A percentile compares a stretch with the other conserved stretches of the same genome.
Conservation (phyloP, 1,140 invertebrate genomes). For the Papilio xuthus region DNA sequence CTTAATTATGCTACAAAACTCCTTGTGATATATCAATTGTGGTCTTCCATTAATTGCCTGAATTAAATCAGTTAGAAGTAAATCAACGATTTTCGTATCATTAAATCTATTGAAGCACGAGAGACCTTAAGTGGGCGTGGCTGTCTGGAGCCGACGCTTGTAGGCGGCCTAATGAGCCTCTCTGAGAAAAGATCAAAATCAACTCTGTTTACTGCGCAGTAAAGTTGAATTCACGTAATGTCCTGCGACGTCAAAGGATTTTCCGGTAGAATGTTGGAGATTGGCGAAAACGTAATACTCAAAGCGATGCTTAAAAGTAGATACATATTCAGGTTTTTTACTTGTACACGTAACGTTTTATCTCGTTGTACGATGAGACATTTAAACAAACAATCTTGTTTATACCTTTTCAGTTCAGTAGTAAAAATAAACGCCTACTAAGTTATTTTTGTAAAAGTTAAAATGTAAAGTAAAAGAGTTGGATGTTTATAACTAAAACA, state of each 20-base stretch:
- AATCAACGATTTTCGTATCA: slow-evolving; percentile 57
- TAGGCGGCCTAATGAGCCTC: slow-evolving; percentile 68
- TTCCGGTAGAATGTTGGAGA: slow-evolving; percentile 53
- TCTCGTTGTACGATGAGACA: slow-evolving; percentile 2
- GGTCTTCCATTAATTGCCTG: slow-evolving; percentile 9
- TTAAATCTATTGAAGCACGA: slow-evolving; percentile 57
- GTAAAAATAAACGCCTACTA: not conserved
- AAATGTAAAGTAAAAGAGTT: too few relatives aligned
- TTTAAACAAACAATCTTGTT: not conserved
- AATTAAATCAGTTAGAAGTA: slow-evolving; percentile 52
- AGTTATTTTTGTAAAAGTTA: not conserved
- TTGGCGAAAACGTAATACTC: slow-evolving; percentile 51
- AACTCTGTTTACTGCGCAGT: slow-evolving; percentile 52
- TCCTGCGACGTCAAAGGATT: slow-evolving; percentile 42
- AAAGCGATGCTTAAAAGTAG: slow-evolving; percentile 32
- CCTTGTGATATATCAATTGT: not conserved
- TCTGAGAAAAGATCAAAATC: slow-evolving; percentile 47
- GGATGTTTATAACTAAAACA: not conserved
- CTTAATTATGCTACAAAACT: not conserved
- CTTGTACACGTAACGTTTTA: slow-evolving; percentile 13
- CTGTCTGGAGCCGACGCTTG: slow-evolving; percentile 55
- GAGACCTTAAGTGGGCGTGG: slow-evolving; percentile 59
- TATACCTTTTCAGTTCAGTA: not conserved
- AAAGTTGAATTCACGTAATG: slow-evolving; percentile 50
- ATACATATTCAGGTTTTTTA: slow-evolving; percentile 38